These are phyloP conservation scores for Solenodon paradoxus DNA, from an alignment of 2,113 vertebrate species.

Conservation along the genomic window DNA sequence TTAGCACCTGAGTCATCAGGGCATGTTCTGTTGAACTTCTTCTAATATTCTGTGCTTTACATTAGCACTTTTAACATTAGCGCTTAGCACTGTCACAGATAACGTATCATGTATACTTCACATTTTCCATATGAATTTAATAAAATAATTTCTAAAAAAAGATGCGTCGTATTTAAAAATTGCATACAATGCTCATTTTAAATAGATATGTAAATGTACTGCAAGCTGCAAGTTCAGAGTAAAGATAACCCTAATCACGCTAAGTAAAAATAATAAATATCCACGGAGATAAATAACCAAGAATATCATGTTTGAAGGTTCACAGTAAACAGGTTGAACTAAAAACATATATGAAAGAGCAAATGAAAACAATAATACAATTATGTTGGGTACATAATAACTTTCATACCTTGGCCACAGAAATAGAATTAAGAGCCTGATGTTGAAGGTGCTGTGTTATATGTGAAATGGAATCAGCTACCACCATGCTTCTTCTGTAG, in stretches of 20 bases:
- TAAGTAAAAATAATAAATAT: constrained; percentile 19
- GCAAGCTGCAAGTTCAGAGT: not conserved
- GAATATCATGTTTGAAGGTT: not conserved
- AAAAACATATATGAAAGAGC: not conserved
- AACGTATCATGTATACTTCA: not conserved
- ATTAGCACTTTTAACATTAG: not conserved
- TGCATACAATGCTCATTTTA: not conserved
- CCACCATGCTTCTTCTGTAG: constrained; percentile 93
- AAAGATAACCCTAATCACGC: not conserved
- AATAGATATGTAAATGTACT: not conserved
- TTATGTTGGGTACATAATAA: not conserved
- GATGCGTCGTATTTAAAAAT: not conserved
- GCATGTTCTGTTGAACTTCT: not conserved
- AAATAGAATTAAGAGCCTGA: constrained; percentile 93
- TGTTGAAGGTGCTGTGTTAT: constrained; percentile 95
- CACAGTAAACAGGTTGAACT: not conserved
- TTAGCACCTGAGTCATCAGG: too few species aligned
- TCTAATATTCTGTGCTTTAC: not conserved
- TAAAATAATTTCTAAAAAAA: not conserved
- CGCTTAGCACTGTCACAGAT: not conserved
- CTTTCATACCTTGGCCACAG: constrained; percentile 91
- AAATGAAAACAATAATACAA: not conserved
- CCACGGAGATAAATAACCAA: not conserved
- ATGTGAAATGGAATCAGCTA: constrained; percentile 96
- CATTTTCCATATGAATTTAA: not conserved